Percentiles rank a stretch among this genome's conserved stretches.
phyloP scores from a whole-genome alignment of 2,888 invertebrate species.

The Cancer borealis region DNA sequence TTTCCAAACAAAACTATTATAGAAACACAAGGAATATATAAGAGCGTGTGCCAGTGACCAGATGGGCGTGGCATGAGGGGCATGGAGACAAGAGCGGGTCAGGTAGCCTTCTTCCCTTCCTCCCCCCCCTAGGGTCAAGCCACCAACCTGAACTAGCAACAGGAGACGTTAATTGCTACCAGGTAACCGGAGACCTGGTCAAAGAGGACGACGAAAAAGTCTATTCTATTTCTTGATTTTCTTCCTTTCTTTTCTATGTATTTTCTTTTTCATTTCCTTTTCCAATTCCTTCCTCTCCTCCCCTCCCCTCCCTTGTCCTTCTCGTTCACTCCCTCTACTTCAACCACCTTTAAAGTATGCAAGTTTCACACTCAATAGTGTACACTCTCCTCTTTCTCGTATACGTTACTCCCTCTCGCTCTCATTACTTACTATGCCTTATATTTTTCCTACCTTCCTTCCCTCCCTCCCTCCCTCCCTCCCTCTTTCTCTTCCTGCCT shows the following conservation, averaged over 20 bases:
- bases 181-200: not conserved
- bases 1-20: not conserved
- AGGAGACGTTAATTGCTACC: constrained; percentile 22
- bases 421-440: not conserved
- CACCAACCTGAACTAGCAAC: not conserved
- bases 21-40: not conserved
- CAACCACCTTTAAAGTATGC: not conserved
- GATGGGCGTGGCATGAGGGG: not conserved
- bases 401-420: no score
- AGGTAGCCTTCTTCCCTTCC: not conserved
- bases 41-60: not conserved
- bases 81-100: not conserved
- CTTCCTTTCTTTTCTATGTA: not conserved
- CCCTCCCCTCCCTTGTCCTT: not conserved
- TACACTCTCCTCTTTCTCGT: no score
- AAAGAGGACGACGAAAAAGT: not conserved
- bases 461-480: not conserved
- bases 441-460: not conserved
- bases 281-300: not conserved
- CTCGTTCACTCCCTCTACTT: not conserved
- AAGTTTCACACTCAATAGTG: not conserved
- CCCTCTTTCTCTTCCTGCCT: not conserved
- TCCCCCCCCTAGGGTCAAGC: not conserved
- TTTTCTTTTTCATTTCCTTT: not conserved
- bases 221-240: not conserved